Base-by-base conservation (phyloP, 2,113 vertebrate species). In the Glaucomys volans region DNA sequence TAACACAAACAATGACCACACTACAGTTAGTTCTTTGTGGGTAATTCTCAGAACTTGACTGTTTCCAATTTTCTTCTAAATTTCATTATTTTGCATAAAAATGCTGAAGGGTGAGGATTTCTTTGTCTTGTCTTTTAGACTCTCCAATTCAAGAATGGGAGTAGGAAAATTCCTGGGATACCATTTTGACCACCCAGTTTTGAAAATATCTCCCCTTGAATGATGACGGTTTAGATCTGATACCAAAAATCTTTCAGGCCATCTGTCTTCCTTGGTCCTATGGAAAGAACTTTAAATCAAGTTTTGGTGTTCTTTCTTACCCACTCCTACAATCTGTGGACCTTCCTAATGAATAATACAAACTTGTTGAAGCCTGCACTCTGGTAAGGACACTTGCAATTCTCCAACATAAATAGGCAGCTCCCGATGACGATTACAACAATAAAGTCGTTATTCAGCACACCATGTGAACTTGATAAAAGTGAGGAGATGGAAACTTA, bases 11-110 rank as follows among this genome's bases (percentile, higher is more conserved):
- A 92, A 91, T 40, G 57, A 95, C 67, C 52, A 57, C 1, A 22
- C 12, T 75, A 76, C 22, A 57, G 37, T 42, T 69, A 44, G 44
- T n/a, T 72, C 47, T 76, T 52, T 69, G 30, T 91, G 59, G 66
- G 5, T 72, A 94, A 59, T 97, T 95, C 84, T 96, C 71, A 80
- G 50, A 95, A 97, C 92, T 28, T 44, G 59, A 10, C 87, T 91
- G 5, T 84, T 96, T 95, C 57, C 12, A 94, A 84, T 92, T 94
- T 94, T 72, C 52, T 18, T 44, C 47, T 50, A 77, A 69, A 85
- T 89, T 42, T 95, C 82, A 66, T 89, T 59, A 87, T 72, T 89
- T 91, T 91, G 82, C 91, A 88, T 84, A 66, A 94, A 97, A 97
- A 88, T 86, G 24, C 35, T 93, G 82, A 12, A 76, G 77, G n/a